Evolutionary conservation across 2,113 vertebrate species (phyloP).

Genomic region (Mus spicilegus): DNA sequence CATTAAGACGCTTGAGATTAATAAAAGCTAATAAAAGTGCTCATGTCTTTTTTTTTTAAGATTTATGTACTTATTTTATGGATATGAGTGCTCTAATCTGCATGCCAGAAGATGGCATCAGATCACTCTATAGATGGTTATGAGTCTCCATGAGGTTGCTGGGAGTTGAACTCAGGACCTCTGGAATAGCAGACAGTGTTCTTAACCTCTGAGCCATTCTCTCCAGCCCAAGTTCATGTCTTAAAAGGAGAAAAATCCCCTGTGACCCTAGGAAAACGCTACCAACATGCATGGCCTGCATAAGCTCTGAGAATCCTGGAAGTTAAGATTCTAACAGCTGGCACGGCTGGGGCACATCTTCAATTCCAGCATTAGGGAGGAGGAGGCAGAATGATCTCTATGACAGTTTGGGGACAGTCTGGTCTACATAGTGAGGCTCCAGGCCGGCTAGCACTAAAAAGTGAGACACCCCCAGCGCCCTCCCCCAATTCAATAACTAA

Average conservation of each 20-base stretch:
- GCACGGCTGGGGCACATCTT: background rate
- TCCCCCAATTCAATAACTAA: background rate
- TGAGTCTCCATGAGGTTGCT: too few species aligned
- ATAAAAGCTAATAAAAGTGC: background rate
- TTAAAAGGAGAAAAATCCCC: conserved; percentile 33
- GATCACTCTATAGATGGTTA: too few species aligned
- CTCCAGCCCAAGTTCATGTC: background rate
- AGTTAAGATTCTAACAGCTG: background rate
- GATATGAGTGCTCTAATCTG: too few species aligned
- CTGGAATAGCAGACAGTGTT: too few species aligned
- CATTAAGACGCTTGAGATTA: conserved; percentile 36
- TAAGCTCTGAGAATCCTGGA: background rate
- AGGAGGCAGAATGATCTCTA: background rate
- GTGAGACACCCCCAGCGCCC: background rate
- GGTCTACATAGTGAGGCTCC: background rate
- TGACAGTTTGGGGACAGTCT: background rate
- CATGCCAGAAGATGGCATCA: too few species aligned
- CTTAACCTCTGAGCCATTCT: too few species aligned
- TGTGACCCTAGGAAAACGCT: conserved; percentile 15
- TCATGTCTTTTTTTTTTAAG: background rate
- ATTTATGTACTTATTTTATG: too few species aligned
- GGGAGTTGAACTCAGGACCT: too few species aligned
- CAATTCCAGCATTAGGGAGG: background rate
- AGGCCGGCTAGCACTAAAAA: background rate
- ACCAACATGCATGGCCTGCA: background rate